These are phyloP conservation scores for Dendroctonus valens DNA, from an alignment of 1,140 invertebrate species.

Conservation along the genomic window DNA sequence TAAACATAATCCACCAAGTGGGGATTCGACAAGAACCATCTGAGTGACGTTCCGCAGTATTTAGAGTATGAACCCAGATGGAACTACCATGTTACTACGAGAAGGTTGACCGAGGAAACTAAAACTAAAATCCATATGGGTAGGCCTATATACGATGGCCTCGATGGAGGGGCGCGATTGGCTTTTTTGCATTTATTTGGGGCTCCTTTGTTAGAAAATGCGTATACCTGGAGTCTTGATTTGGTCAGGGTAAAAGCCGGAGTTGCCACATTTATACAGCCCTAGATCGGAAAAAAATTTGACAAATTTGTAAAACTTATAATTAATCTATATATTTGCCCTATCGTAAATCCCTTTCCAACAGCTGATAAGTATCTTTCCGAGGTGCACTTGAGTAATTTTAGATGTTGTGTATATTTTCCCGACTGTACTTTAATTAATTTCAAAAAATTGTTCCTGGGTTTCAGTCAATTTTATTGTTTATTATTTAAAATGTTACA, in stretches of 20 bases:
- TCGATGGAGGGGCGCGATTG: slow-evolving; percentile 14
- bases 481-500: too few relatives aligned
- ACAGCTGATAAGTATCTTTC: too few relatives aligned
- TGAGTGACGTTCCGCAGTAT: background rate
- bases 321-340: too few relatives aligned
- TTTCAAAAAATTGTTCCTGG: too few relatives aligned
- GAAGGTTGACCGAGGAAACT: slow-evolving; percentile 20
- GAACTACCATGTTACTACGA: background rate
- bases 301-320: too few relatives aligned
- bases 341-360: too few relatives aligned
- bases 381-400: too few relatives aligned
- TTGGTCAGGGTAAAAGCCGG: background rate
- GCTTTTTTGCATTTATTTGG: slow-evolving; percentile 20
- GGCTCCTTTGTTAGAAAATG: slow-evolving; percentile 26
- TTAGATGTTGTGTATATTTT: too few relatives aligned
- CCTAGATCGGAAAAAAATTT: too few relatives aligned
- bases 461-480: too few relatives aligned
- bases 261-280: slow-evolving; percentile 12
- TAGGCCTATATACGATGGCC: slow-evolving; percentile 24
- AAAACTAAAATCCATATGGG: slow-evolving; percentile 19
- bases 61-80: too few relatives aligned
- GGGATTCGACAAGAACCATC: background rate
- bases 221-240: slow-evolving; percentile 23
- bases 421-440: too few relatives aligned
- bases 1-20: slow-evolving; percentile 15